phyloP scores from a whole-genome alignment of 1,140 invertebrate species.

The Plutomurus gul region DNA sequence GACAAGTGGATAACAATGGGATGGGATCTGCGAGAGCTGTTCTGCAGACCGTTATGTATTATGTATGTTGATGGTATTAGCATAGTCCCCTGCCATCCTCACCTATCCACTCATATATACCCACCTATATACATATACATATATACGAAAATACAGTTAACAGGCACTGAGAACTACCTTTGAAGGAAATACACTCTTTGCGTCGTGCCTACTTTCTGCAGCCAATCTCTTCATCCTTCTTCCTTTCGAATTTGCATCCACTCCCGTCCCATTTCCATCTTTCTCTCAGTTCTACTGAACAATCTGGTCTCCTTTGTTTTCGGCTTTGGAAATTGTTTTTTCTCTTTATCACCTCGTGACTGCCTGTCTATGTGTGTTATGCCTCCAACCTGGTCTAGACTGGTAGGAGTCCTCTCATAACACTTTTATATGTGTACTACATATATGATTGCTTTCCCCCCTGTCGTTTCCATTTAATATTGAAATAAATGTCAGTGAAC shows the following conservation, averaged over 20 bases:
- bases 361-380: no score
- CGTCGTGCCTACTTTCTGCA: not conserved
- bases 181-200: no score
- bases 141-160: no score
- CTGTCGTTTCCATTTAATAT: no score
- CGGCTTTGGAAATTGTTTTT: no score
- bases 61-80: not conserved
- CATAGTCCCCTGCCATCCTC: not conserved
- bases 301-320: not conserved
- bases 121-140: no score
- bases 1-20: not conserved
- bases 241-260: not conserved
- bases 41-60: not conserved
- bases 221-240: slow-evolving; percentile 3
- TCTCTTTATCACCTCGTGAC: no score
- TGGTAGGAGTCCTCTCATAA: no score
- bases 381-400: not conserved
- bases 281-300: not conserved
- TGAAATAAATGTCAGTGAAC: no score
- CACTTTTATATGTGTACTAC: no score
- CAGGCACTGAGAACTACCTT: no score
- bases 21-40: not conserved
- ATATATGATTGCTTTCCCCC: no score
- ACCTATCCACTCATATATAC: not conserved
- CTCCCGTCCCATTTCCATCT: not conserved